Evolutionary conservation across 2,888 invertebrate genomes (phyloP), one percentile per base, ranked within the genome.

Genomic region (Bimastos eiseni): DNA sequence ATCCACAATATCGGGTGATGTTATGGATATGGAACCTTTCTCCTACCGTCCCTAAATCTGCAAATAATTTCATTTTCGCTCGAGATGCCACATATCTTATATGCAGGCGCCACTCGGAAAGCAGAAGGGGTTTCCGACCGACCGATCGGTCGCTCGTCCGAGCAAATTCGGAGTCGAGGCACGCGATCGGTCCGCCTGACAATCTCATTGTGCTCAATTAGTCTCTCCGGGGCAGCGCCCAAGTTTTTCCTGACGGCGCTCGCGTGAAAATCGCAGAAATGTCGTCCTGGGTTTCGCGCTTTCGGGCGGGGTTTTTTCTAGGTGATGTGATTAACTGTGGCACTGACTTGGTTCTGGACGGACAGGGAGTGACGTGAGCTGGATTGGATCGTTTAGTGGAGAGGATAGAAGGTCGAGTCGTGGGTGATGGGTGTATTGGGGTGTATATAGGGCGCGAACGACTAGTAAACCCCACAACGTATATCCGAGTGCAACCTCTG

Each of bases 1-100:
- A 37, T 5, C 86, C n/a, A 15, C 34, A 34, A 8, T 86, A 86
- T 86, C 86, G 34, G 15, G 86, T 86, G 86, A 86, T 37, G 86
- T 86, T 86, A 24, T 86, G 86, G 24, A 86, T 86, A 36, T 86
- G 86, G 86, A 86, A 86, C 86, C 86, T 34, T 34, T 86, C 86
- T 86, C 86, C 86, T 13, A 33, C 86, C 4, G 36, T 37, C 24
- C 86, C 86, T 86, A 86, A 86, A 86, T 86, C 86, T 86, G 24
- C 86, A 86, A 86, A 86, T 86, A 86, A 86, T 86, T 37, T 19
- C 34, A 86, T 86, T 86, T 86, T 37, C 21, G 17, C 34, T 36
- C 36, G 34, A 70, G n/a, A 70, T 70, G 70, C 8, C 4, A 55
- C 4, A 70, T n/a, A 8, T 49, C 19, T 21, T 41, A 41, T 41